Conservation (phyloP, 1,140 invertebrate species). For the Venturia canescens region DNA sequence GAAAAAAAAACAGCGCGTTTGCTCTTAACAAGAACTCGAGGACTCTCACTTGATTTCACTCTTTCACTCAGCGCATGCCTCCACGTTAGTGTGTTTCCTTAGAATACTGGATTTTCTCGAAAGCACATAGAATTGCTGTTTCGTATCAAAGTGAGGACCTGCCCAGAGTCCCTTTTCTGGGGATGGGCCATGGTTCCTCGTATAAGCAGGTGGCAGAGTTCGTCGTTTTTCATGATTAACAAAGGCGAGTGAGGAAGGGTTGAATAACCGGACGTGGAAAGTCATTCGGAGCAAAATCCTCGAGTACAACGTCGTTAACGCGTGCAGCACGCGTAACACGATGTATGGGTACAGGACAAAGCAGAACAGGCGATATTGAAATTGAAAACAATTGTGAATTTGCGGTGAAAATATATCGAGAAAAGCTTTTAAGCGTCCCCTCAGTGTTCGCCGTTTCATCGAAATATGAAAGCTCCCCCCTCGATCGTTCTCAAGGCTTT, state of each 20-base stretch:
- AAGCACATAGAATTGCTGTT: background rate
- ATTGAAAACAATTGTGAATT: background rate
- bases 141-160: too few species aligned
- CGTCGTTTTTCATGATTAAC: too few species aligned
- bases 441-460: background rate
- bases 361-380: background rate
- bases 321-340: too few species aligned
- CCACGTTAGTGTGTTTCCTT: background rate
- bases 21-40: background rate
- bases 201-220: too few species aligned
- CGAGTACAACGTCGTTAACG: too few species aligned
- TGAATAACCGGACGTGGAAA: too few species aligned
- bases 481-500: conserved; percentile 9
- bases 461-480: conserved; percentile 7
- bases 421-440: conserved; percentile 5
- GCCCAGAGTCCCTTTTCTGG: too few species aligned
- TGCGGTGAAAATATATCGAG: background rate
- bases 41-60: background rate
- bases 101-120: background rate
- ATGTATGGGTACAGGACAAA: background rate
- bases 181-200: too few species aligned
- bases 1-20: conserved; percentile 4
- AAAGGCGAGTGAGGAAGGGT: too few species aligned
- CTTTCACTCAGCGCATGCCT: background rate
- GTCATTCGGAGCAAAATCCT: too few species aligned